Conservation (phyloP, 1,140 invertebrate genomes). For the Melanaphis sacchari region DNA sequence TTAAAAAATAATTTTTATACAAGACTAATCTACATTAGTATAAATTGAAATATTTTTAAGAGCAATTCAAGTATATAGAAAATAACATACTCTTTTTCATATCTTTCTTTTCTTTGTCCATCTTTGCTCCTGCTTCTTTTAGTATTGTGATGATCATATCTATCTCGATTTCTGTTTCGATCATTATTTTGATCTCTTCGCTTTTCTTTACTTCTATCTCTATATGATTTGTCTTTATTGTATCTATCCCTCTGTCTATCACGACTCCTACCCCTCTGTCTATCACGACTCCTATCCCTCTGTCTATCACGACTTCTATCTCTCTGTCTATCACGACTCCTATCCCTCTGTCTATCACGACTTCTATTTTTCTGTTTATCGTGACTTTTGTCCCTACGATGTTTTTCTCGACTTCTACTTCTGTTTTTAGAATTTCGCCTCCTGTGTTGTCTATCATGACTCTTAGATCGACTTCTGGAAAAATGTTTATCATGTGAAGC, state of each 20-base stretch:
- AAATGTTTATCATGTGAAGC: constrained; percentile 62
- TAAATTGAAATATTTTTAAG: neutral
- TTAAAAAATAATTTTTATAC: neutral
- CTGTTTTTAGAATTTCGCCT: constrained; percentile 62
- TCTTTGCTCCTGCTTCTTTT: constrained; percentile 62
- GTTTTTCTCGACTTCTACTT: constrained; percentile 61
- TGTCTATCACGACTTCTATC: constrained; percentile 61
- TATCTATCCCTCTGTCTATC: constrained; percentile 61
- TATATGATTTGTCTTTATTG: constrained; percentile 60
- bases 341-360: constrained; percentile 62
- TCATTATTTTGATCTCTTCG: constrained; percentile 60
- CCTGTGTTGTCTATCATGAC: constrained; percentile 58
- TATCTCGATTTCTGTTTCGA: constrained; percentile 63
- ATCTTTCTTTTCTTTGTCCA: constrained; percentile 61
- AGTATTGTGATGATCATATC: constrained; percentile 62
- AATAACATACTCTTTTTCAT: constrained; percentile 62
- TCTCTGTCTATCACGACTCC: constrained; percentile 39
- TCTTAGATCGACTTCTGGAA: constrained; percentile 63
- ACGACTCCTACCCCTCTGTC: constrained; percentile 62
- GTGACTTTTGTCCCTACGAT: constrained; percentile 61
- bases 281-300: constrained; percentile 60
- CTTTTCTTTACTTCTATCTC: constrained; percentile 59
- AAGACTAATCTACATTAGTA: neutral
- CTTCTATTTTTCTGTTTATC: constrained; percentile 60
- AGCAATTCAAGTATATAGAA: neutral